phyloP scores from a whole-genome alignment of 2,113 vertebrate species.

The Vulpes ferrilata region DNA sequence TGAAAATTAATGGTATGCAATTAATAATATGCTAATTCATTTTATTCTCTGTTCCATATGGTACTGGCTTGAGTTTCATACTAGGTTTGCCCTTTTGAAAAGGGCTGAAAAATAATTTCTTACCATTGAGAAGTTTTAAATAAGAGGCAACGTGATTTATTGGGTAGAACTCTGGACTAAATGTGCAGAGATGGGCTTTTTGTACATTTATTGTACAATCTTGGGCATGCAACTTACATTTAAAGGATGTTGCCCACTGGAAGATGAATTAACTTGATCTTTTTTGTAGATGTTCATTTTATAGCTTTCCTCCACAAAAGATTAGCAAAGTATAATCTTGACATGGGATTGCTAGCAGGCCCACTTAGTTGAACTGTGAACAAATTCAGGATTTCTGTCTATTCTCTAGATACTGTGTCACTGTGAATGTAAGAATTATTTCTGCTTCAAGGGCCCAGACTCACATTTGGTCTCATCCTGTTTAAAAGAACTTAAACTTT shows the following conservation, averaged over 20 bases:
- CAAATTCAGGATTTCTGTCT: neutral
- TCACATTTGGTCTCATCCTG: neutral
- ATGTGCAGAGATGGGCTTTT: neutral
- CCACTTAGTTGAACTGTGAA: neutral
- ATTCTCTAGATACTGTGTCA: neutral
- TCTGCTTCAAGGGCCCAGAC: neutral
- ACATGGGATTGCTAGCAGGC: neutral
- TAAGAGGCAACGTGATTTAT: neutral
- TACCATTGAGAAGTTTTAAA: slow-evolving; percentile 62
- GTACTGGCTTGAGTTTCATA: slow-evolving; percentile 71
- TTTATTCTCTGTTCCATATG: slow-evolving; percentile 81
- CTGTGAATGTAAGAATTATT: neutral
- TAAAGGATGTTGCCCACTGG: neutral
- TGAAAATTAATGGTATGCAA: slow-evolving; percentile 81
- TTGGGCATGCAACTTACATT: neutral
- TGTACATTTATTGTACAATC: slow-evolving; percentile 22
- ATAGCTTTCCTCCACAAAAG: slow-evolving; percentile 12
- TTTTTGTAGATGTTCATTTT: slow-evolving; percentile 42
- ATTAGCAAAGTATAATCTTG: neutral
- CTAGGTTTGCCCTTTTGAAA: slow-evolving; percentile 72
- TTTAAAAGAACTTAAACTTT: neutral
- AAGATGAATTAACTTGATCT: neutral
- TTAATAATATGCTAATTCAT: slow-evolving; percentile 82
- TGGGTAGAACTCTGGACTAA: neutral
- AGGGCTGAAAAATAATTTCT: slow-evolving; percentile 70